A percentile compares a stretch with the other conserved stretches of the same genome.
Evolutionary conservation across 2,113 vertebrate genomes (phyloP).

Genomic region (Myxocyprinus asiaticus): DNA sequence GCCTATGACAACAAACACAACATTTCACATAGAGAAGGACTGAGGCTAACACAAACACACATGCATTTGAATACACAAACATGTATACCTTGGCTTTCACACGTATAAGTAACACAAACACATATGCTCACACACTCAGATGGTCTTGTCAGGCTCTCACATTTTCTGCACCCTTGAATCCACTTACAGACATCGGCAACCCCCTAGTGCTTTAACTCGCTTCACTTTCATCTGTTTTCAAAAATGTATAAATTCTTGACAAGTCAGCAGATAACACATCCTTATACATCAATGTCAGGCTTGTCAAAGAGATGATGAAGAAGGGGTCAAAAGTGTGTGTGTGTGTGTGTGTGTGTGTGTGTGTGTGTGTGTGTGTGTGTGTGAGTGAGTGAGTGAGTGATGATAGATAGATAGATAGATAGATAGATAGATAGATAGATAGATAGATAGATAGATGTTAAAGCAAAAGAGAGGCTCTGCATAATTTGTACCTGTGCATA

Average conservation of each 20-base stretch:
- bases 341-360: neutral
- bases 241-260: conserved; percentile 72
- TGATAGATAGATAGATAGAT: too few relatives aligned
- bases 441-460: too few relatives aligned
- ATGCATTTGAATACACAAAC: too few relatives aligned
- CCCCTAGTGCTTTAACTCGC: conserved; percentile 65
- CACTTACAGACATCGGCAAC: conserved; percentile 67
- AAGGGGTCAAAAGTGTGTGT: conserved; percentile 11
- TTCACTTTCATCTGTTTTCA: conserved; percentile 73
- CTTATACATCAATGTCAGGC: conserved; percentile 66
- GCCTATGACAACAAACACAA: too few relatives aligned
- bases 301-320: conserved; percentile 48
- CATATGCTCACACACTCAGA: conserved; percentile 17
- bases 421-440: too few relatives aligned
- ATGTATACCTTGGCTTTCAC: neutral
- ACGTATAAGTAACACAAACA: conserved; percentile 16
- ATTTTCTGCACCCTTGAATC: conserved; percentile 61
- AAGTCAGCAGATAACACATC: conserved; percentile 73
- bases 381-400: neutral
- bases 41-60: neutral
- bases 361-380: neutral
- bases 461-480: neutral
- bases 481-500: neutral
- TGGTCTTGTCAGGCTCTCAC: conserved; percentile 56
- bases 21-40: neutral